Base-by-base conservation (phyloP, 2,113 vertebrate species). In the Tinamus guttatus region DNA sequence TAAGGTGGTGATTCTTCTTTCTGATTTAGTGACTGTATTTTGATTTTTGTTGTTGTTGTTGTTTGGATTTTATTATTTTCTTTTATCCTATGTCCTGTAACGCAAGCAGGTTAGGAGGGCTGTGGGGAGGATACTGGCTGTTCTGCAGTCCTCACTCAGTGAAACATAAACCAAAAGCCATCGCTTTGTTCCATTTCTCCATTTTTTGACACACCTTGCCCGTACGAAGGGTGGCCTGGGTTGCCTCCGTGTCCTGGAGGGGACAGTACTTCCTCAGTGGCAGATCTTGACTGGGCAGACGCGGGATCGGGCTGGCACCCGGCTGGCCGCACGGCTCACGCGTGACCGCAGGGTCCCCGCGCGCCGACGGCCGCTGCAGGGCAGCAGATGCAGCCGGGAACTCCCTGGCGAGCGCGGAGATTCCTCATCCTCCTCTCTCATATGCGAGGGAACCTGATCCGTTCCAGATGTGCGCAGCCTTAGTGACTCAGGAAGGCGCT, bases 401-500 rank as follows among this genome's bases (percentile, higher is more conserved):
- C 78, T 94, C 91, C 94, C 71, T 54, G 82, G 85, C 45, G 81
- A 83, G 80, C 54, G 5, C 13, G 80, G 74, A 91, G 74, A 73
- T 77, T 94, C 71, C 91, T 96, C 85, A 96, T 95, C 94, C 93
- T 93, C 92, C 95, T 85, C 87, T 96, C n/a, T n/a, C n/a, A n/a
- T 90, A 32, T 79, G 76, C 65, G 75, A 93, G 90, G 62, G 75
- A 85, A 81, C 93, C 91, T 97, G 92, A 97, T 97, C 88, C 11
- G 45, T 98, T 98, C 97, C 97, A 98, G 96, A 97, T 97, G 95
- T 86, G 59, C 28, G 25, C 8, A 84, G 87, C 91, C 89, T 84
- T 94, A 96, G 77, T 76, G 92, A 78, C 75, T 95, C 90, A 28
- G 94, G 97, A 96, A 95, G 71, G 90, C 58, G 49, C 85, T 92